phyloP scores from a whole-genome alignment of 2,888 invertebrate species.

The Saturnia japonica region DNA sequence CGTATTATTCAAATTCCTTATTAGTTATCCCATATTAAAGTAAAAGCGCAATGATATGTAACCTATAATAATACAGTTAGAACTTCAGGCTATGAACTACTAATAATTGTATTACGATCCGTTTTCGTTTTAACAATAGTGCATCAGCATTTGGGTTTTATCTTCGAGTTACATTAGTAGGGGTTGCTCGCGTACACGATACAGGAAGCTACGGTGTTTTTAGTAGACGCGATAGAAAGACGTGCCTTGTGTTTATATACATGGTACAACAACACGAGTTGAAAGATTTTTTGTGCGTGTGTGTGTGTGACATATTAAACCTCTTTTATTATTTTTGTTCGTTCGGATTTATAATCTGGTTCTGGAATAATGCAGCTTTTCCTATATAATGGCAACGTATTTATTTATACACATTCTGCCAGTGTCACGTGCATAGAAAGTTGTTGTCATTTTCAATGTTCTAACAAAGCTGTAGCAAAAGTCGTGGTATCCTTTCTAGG shows the following conservation, averaged over 20 bases:
- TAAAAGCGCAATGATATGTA: background rate
- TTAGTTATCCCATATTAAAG: background rate
- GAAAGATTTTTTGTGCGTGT: background rate
- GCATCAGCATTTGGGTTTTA: background rate
- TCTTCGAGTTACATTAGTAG: conserved; percentile 35
- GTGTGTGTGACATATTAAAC: background rate
- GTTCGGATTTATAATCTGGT: background rate
- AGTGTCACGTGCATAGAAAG: too few species aligned
- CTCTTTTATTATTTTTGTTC: background rate
- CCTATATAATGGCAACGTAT: too few species aligned
- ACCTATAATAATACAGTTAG: background rate
- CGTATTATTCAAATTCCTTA: too few species aligned
- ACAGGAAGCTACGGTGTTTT: conserved; percentile 40
- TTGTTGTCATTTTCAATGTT: too few species aligned
- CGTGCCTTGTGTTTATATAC: conserved; percentile 21
- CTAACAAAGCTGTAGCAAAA: too few species aligned
- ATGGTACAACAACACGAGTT: conserved; percentile 4
- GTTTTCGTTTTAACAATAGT: background rate
- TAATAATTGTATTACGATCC: background rate
- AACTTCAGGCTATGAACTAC: background rate
- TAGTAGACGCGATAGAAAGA: conserved; percentile 28
- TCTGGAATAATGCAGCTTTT: too few species aligned
- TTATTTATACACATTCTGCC: too few species aligned
- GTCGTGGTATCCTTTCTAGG: too few species aligned
- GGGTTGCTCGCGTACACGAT: conserved; percentile 32